Conservation (phyloP, 2,888 invertebrate species). For the Leptodirus hochenwartii region DNA sequence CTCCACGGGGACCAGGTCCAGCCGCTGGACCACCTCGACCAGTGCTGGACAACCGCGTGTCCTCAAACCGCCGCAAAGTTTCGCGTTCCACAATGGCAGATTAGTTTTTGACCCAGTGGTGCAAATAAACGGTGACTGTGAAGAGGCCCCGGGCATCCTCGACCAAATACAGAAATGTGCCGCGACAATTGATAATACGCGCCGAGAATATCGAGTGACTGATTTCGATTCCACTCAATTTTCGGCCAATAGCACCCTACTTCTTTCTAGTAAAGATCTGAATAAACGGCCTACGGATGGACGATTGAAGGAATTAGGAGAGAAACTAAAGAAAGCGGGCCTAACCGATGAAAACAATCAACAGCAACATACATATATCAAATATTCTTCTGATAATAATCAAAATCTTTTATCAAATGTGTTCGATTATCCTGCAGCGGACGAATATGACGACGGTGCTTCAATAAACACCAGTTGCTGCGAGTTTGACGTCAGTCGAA, state of each 20-base stretch:
- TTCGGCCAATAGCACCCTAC: no score
- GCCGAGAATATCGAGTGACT: neutral
- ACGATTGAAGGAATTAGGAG: slow-evolving; percentile 30
- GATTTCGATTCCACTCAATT: slow-evolving; percentile 3
- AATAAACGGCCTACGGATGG: slow-evolving; percentile 15
- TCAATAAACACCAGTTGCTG: slow-evolving; percentile 16
- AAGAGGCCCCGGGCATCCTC: no score
- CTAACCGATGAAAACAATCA: slow-evolving; percentile 20
- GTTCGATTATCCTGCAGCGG: slow-evolving; percentile 6
- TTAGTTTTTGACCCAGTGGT: no score
- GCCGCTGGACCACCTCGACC: no score
- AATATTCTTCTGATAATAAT: slow-evolving; percentile 4
- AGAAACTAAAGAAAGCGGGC: slow-evolving; percentile 22
- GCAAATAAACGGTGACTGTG: no score
- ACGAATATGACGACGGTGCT: slow-evolving; percentile 5
- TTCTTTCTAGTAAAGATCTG: slow-evolving; percentile 20
- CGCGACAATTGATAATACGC: neutral
- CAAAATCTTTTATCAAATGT: slow-evolving; percentile 2
- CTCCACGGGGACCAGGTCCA: no score
- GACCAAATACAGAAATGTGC: no score
- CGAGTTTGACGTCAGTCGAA: slow-evolving; percentile 22
- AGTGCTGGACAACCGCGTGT: no score
- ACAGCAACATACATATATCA: no score
- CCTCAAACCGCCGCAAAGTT: no score
- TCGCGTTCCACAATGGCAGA: no score